Evolutionary conservation across 2,113 vertebrate species (phyloP), one percentile per base, ranked within the genome.

Genomic region (Microcebus lehilahytsara): DNA sequence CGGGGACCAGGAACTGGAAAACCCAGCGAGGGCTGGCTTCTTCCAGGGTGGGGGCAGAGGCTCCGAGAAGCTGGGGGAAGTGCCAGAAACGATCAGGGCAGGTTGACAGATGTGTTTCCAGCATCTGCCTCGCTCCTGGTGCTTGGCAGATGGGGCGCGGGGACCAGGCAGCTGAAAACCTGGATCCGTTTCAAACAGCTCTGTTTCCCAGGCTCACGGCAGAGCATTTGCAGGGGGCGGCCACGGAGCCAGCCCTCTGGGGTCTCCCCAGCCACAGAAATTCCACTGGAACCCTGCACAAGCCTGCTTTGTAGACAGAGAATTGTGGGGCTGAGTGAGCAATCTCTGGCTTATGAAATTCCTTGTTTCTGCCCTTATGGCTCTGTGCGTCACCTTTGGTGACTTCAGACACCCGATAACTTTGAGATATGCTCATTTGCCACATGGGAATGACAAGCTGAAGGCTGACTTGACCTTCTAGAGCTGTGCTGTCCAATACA

Each of bases 41-140:
- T 79, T 78, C 67, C 23, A 19, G 56, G 37, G 89, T 64, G 25
- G 89, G 56, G n/a, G 42, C 40, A 58, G 69, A 37, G 64, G 51
- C 67, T 93, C 69, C 1, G 2, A 46, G 81, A 95, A 40, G 66
- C 87, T 88, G 85, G 69, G 80, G 96, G 25, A 90, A 42, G 92
- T 93, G 97, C 96, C 96, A 97, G 97, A 87, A 97, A 96, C 64
- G 80, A 88, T 97, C 89, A 94, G 96, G 95, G 88, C 80, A 88
- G 89, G 93, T 95, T 97, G 97, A 96, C 98, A 98, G 96, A 97
- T 98, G 96, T 97, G 95, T 88, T 97, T 97, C 92, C 95, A 96
- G 92, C 97, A 96, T 96, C 98, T 98, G 97, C 93, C 90, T 98
- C 5, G 3, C 80, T 97, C 93, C 89, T 89, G 92, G 97, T 97